A percentile compares a stretch with the other conserved stretches of the same genome.
phyloP scores from a whole-genome alignment of 2,888 invertebrate species.

The Eupithecia pulchellata region DNA sequence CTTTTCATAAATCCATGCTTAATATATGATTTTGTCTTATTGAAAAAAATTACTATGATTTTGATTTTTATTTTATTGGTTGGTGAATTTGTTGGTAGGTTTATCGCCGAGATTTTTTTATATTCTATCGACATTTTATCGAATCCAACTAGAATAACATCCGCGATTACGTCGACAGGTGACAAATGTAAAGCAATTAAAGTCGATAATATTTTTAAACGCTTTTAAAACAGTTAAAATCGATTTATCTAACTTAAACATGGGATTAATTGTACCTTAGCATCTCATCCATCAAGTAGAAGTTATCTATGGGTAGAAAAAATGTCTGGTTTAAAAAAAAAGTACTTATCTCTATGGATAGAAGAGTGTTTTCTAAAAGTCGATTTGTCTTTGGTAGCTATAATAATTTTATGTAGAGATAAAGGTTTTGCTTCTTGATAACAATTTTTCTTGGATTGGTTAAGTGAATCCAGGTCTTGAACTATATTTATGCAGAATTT shows the following conservation, averaged over 20 bases:
- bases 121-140: background rate
- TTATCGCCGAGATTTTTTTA: background rate
- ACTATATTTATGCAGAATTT: too few species aligned
- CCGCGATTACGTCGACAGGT: conserved; percentile 5
- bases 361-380: conserved; percentile 40
- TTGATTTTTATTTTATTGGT: background rate
- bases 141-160: background rate
- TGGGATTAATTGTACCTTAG: conserved; percentile 68
- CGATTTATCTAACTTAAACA: conserved; percentile 59
- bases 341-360: background rate
- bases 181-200: conserved; percentile 37
- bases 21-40: background rate
- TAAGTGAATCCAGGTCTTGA: too few species aligned
- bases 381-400: conserved; percentile 58
- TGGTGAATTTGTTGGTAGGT: background rate
- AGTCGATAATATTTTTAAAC: conserved; percentile 39
- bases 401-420: background rate
- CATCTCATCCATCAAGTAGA: conserved; percentile 57
- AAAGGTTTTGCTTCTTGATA: background rate
- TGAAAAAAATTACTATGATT: background rate
- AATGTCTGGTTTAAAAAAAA: background rate
- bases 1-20: too few species aligned
- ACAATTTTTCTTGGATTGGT: background rate
- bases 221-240: conserved; percentile 40
- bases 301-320: conserved; percentile 58